Evolutionary conservation across 1,140 invertebrate species (phyloP), one percentile per base, ranked within the genome.

Genomic region (Drosophila kurseongensis): DNA sequence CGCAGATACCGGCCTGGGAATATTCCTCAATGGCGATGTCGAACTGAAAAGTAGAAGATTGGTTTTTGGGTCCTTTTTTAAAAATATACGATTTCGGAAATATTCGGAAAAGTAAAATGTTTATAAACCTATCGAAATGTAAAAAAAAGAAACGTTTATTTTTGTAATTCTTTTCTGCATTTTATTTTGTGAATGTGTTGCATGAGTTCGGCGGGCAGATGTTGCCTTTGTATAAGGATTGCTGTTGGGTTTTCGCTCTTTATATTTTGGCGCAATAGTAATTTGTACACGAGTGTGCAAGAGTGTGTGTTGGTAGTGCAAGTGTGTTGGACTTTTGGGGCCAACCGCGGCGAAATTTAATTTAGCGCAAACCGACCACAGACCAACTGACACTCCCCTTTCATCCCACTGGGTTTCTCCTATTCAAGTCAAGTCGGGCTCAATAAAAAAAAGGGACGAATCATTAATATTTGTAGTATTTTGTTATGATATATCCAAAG

Each of bases 351-450:
- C 79, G 47, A 88, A 88, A 88, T 88, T 88, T 88, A 88, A 88
- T 88, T 88, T 88, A 89, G 83, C 83, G 80, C 83, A 89, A 88
- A 71, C 80, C 84, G 81, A 80, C 80, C 84, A 65, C 84, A 89
- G 84, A 89, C 80, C 84, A 65, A 83, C 76, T 88, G 76, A 79
- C 79, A 88, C 61, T 56, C 65, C 51, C 67, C 41, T 13, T 55
- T 48, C 29, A 32, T 8, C 8, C 29, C 42, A 10, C 41, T 9
- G 36, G 10, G 18, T 18, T 13, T 12, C 16, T 56, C 6, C 18
- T 48, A 10, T 47, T 45, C 35, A 40, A 48, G 47, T 47, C 32
- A 9, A 16, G n/a, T 35, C n/a, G 13, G 48, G 13, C n/a, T 47
- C n/a, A 67, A 9, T 13, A 55, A n/a, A 12, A 29, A 32, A 32